Evolutionary conservation across 2,888 invertebrate species (phyloP).

Genomic region (Stratiomys singularior): DNA sequence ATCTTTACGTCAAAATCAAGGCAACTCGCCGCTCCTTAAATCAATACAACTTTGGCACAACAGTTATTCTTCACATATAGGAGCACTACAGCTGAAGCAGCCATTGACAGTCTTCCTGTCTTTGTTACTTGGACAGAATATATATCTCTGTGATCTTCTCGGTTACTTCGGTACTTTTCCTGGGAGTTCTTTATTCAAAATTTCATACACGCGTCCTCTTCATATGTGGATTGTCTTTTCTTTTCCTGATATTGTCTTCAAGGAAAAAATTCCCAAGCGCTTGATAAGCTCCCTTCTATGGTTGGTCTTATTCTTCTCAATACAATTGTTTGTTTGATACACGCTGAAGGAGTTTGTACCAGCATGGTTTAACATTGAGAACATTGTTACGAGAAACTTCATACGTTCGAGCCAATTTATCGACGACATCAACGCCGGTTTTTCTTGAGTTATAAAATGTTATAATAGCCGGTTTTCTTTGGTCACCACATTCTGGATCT

Average conservation of each 20-base stretch:
- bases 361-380: too few species aligned
- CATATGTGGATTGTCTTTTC: background rate
- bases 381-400: too few species aligned
- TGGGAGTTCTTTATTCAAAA: too few species aligned
- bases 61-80: background rate
- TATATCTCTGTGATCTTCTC: background rate
- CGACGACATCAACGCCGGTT: background rate
- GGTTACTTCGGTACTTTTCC: background rate
- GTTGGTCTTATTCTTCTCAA: too few species aligned
- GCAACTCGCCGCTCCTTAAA: too few species aligned
- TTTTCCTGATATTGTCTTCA: background rate
- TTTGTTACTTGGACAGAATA: background rate
- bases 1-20: too few species aligned
- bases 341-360: too few species aligned
- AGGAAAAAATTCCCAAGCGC: background rate
- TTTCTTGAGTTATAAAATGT: background rate
- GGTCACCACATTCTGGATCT: background rate
- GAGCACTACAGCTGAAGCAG: background rate
- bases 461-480: too few species aligned
- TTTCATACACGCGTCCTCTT: background rate
- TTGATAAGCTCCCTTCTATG: background rate
- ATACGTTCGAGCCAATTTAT: too few species aligned
- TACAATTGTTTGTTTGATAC: background rate
- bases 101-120: background rate
- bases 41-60: too few species aligned